These are phyloP conservation scores for Sparus aurata DNA, from an alignment of 2,797 vertebrate species.

Conservation along the genomic window DNA sequence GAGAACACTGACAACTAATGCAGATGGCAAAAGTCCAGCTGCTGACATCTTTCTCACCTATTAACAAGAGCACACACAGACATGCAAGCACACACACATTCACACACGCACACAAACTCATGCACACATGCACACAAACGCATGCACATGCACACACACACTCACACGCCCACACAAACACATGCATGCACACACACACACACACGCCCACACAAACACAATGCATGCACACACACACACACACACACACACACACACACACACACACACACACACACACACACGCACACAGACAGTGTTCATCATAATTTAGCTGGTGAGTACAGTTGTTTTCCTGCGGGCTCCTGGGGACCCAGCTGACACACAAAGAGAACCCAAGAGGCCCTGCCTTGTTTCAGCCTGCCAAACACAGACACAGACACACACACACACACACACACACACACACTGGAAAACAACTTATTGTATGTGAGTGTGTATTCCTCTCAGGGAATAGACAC, in stretches of 20 bases:
- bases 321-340: constrained; percentile 77
- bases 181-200: constrained; percentile 4
- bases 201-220: not conserved
- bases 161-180: constrained; percentile 14
- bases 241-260: constrained; percentile 11
- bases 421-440: constrained; percentile 25
- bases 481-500: constrained; percentile 44
- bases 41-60: constrained; percentile 5
- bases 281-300: constrained; percentile 49
- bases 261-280: constrained; percentile 11
- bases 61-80: not conserved
- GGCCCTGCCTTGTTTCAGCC: constrained; percentile 63
- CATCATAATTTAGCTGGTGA: constrained; percentile 70
- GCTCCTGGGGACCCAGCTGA: constrained; percentile 51
- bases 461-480: constrained; percentile 34
- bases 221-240: constrained; percentile 1
- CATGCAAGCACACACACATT: no score
- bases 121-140: no score
- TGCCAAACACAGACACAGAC: constrained; percentile 53
- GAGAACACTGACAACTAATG: constrained; percentile 10
- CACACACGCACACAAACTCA: no score
- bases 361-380: constrained; percentile 60
- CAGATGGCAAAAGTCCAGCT: not conserved
- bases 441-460: constrained; percentile 57
- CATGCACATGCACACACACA: not conserved